A percentile compares a stretch with the other conserved stretches of the same genome.
These are phyloP conservation scores for Galagoides demidoff DNA, from an alignment of 2,797 vertebrate genomes.

Conservation along the genomic window DNA sequence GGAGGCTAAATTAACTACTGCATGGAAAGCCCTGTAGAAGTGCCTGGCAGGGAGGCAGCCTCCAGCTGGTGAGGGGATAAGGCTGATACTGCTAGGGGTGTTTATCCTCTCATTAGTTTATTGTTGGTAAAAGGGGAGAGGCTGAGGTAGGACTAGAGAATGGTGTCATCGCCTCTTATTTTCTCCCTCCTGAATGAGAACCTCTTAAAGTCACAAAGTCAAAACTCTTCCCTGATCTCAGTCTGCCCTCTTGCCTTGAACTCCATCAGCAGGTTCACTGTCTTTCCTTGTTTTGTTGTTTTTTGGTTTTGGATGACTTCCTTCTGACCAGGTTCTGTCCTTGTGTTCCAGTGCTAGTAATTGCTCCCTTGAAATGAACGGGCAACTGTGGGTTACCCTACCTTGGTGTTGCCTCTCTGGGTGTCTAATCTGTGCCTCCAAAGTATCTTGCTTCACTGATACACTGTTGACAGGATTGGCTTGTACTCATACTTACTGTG, in stretches of 20 bases:
- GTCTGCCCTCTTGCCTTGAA: not conserved
- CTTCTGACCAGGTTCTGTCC: not conserved
- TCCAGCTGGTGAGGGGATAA: not conserved
- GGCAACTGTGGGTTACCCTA: not conserved
- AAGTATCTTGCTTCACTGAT: not conserved
- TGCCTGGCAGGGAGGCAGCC: not conserved
- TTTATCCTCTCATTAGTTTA: not conserved
- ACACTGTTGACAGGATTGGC: not conserved
- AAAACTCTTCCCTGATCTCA: not conserved
- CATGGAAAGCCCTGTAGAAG: not conserved
- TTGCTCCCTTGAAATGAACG: not conserved
- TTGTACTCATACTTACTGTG: not conserved
- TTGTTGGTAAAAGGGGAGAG: not conserved
- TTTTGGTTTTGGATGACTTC: not conserved
- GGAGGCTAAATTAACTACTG: not conserved
- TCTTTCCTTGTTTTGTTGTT: not conserved
- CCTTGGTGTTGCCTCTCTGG: not conserved
- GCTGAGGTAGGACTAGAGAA: not conserved
- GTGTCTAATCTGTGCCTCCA: not conserved
- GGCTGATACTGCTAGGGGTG: not conserved
- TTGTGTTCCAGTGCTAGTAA: not conserved
- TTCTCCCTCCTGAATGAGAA: not conserved
- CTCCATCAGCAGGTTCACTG: not conserved
- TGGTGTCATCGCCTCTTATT: not conserved
- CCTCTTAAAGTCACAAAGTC: slow-evolving; percentile 15